A percentile compares a stretch with the other conserved stretches of the same genome.
phyloP scores from a whole-genome alignment of 2,797 vertebrate species.

The Borostomias antarcticus region DNA sequence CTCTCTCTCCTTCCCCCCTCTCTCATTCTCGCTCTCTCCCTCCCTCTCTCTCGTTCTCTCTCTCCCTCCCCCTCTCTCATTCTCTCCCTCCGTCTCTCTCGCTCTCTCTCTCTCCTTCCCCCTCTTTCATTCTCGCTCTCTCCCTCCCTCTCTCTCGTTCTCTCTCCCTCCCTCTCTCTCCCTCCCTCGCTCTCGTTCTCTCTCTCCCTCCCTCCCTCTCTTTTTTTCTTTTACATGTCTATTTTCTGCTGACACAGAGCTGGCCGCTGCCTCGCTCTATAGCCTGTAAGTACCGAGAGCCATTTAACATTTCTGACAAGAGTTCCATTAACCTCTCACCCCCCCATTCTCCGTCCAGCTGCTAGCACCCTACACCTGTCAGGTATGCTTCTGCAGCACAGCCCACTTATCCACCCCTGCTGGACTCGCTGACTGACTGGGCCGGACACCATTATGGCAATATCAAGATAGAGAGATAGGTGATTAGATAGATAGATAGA shows the following conservation, averaged over 20 bases:
- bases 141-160: not conserved
- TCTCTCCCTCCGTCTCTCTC: not conserved
- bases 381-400: not conserved
- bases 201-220: not conserved
- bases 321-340: not conserved
- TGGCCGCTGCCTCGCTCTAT: not conserved
- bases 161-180: not conserved
- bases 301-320: slow-evolving; percentile 3
- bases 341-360: not conserved
- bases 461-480: not conserved
- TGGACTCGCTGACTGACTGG: not conserved
- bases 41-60: not conserved
- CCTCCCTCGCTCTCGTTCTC: not conserved
- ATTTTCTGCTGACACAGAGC: slow-evolving; percentile 17
- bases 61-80: not conserved
- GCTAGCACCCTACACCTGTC: not conserved
- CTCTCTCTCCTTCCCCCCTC: too few relatives aligned
- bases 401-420: not conserved
- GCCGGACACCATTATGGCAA: not conserved
- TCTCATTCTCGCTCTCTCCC: too few relatives aligned
- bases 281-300: not conserved
- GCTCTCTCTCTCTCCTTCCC: too few relatives aligned
- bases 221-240: slow-evolving; percentile 6
- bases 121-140: not conserved
- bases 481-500: too few relatives aligned